Conservation (phyloP, 2,888 invertebrate genomes). For the Cataglyphis livida region DNA sequence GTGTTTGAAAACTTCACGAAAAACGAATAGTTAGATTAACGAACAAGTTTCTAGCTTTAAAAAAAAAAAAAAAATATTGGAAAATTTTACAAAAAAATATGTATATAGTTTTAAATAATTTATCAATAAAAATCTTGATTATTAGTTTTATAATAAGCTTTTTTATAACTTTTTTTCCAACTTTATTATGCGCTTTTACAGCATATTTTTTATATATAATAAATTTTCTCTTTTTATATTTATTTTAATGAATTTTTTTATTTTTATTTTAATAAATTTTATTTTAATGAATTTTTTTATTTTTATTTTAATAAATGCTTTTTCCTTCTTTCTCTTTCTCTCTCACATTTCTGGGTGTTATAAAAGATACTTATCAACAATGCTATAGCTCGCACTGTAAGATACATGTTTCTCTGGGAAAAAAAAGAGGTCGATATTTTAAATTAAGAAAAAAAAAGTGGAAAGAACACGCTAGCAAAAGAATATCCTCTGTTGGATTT, state of each 20-base stretch:
- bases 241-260: not conserved
- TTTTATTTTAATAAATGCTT: not conserved
- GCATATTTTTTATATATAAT: not conserved
- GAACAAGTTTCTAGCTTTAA: not conserved
- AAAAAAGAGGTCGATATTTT: conserved; percentile 80
- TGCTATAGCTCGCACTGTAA: not conserved
- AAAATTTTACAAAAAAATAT: not conserved
- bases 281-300: not conserved
- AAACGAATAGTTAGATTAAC: not conserved
- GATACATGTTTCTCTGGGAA: conserved; percentile 59
- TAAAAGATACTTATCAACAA: not conserved
- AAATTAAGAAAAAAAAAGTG: conserved; percentile 77
- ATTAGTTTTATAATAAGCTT: not conserved
- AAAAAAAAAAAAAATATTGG: not conserved
- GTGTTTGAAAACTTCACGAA: not conserved
- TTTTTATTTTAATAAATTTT: not conserved
- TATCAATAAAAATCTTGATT: not conserved
- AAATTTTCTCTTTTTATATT: not conserved
- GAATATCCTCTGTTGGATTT: conserved; percentile 68
- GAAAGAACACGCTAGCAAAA: conserved; percentile 67
- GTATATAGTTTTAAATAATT: not conserved
- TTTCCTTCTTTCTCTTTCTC: not conserved
- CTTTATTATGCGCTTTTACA: not conserved
- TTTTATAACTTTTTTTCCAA: not conserved
- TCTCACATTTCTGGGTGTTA: not conserved